Base-by-base conservation (phyloP, 2,113 vertebrate genomes). In the Siniperca chuatsi region DNA sequence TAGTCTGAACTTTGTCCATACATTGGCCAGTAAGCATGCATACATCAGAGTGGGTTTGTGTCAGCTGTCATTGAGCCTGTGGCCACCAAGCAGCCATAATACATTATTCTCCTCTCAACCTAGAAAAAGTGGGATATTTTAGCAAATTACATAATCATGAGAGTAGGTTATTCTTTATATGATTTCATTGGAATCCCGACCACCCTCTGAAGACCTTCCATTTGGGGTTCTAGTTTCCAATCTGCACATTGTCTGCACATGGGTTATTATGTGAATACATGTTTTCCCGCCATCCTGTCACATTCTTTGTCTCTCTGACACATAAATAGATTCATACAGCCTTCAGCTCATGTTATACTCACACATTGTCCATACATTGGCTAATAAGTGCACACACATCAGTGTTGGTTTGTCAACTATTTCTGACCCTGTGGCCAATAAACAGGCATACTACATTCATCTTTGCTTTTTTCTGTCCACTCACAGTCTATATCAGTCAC, bases 11-110 rank as follows among this genome's bases (percentile, higher is more conserved):
- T 60, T 65, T 72, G 58, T 71, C 78, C 75, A 68, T 69, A 62
- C 62, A 57, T 25, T 58, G 84, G 2, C 79, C 61, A 70, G 60
- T 35, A 61, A 78, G 64, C 61, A 76, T 4, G 16, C 33, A 62
- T 48, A 52, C 76, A 81, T 83, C 72, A 84, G 60, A 46, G 15
- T 75, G 48, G 29, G 65, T 78, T 82, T 89, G 20, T 73, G 72
- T 89, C 79, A 69, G 64, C 60, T 70, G 50, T 8, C 44, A 72
- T 7, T 33, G 65, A 33, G 79, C 80, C 86, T 33, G 25, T 66
- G 82, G 79, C 69, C 29, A 75, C 62, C 16, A 37, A 81, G 42
- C 37, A 81, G 84, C 70, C 82, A 79, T 61, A 2, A 66, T 74
- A 46, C 40, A 87, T 87, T 18, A 57, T 70, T 70, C 29, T 44